Evolutionary conservation across 2,888 invertebrate genomes (phyloP), one percentile per base, ranked within the genome.

Genomic region (Macroteleia sp.): DNA sequence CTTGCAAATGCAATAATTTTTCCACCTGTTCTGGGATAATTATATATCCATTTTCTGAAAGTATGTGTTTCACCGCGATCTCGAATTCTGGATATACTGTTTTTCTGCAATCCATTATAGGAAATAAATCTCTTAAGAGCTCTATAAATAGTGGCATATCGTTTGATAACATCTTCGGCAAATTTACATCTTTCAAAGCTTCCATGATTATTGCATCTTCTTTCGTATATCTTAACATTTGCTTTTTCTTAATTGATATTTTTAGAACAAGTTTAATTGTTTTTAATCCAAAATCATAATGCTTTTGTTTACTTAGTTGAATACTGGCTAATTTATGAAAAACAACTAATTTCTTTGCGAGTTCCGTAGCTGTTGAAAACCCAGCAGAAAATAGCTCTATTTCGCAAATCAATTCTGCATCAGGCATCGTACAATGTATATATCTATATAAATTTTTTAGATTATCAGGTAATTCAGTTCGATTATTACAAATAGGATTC

Each of bases 291-390:
- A 98, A 98, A 91, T 98, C 97, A 91, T 98, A 98, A 89, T 98
- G 98, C 16, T 95, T 96, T 89, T 98, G 97, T 88, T 97, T 97
- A 0, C 98, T 98, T 42, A 98, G 92, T 89, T 98, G 97, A 85
- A 97, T 96, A 67, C 94, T 93, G 0, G 97, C 97, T 71, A 98
- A 92, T 85, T 96, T 95, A 91, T 98, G 98, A 10, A 98, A 91
- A 1, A 97, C 96, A 0, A 97, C 97, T 96, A 98, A 97, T 92
- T 98, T 98, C 91, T 97, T 98, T 0, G 98, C 97, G 44, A 98
- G 90, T 3, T 95, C 95, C 93, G 97, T 98, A 0, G 98, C 97
- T 36, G 96, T 94, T 0, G 97, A 92, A 90, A 98, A 98, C 6
- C 98, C 98, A 89, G 98, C 97, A 5, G 97, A 97, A 91, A 97